Conservation (phyloP, 2,113 vertebrate genomes). For the Benitochromis conjunctus region DNA sequence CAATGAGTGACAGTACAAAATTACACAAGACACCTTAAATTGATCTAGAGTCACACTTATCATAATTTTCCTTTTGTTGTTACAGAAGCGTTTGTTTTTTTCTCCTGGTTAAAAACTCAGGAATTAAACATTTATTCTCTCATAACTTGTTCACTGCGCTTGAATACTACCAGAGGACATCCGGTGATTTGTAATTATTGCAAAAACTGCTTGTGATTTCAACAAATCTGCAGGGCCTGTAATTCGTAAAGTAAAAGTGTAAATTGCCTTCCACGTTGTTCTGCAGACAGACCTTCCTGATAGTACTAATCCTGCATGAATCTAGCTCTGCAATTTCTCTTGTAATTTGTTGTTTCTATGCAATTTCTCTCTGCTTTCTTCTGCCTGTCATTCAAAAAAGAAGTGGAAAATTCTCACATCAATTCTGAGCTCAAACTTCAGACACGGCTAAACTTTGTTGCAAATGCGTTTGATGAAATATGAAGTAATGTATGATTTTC, state of each 20-base stretch:
- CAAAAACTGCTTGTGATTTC: background rate
- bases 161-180: background rate
- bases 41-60: background rate
- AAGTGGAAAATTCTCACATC: background rate
- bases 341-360: background rate
- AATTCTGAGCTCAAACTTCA: background rate
- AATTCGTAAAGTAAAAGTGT: background rate
- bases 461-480: background rate
- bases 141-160: background rate
- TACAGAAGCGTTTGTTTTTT: background rate
- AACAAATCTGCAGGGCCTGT: background rate
- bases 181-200: constrained; percentile 14
- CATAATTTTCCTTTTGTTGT: background rate
- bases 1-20: background rate
- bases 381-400: background rate
- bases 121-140: background rate
- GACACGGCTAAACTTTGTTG: background rate
- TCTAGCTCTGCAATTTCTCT: constrained; percentile 3
- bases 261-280: background rate
- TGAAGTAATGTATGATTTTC: background rate
- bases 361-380: background rate
- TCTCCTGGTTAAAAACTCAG: background rate
- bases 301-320: background rate
- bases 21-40: background rate
- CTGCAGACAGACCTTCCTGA: background rate